Evolutionary conservation across 1,140 invertebrate genomes (phyloP).

Genomic region (Gonioctena quinquepunctata): DNA sequence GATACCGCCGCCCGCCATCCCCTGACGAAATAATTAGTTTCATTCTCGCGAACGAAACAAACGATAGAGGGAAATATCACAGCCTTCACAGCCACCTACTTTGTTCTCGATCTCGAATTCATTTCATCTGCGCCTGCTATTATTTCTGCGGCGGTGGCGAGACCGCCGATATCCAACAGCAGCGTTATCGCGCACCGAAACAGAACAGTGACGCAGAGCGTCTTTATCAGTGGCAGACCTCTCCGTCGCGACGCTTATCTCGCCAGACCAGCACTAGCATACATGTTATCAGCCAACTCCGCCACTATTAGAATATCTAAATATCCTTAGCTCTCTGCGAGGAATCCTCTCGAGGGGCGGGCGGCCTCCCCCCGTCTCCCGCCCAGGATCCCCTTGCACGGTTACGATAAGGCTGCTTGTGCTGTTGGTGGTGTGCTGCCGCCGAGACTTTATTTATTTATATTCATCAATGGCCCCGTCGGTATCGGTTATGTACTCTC

Average conservation of each 20-base stretch:
- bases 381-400: slow-evolving; percentile 40
- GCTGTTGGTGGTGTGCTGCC: too few species aligned
- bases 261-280: slow-evolving; percentile 50
- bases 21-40: background rate
- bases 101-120: slow-evolving; percentile 9
- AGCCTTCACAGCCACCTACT: background rate
- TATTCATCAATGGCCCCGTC: slow-evolving; percentile 56
- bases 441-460: slow-evolving; percentile 55
- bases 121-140: slow-evolving; percentile 27
- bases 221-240: slow-evolving; percentile 51
- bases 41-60: background rate
- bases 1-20: too few species aligned
- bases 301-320: slow-evolving; percentile 58
- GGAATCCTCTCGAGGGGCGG: slow-evolving; percentile 28
- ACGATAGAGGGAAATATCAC: background rate
- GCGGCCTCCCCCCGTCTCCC: background rate
- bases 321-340: slow-evolving; percentile 50
- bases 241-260: slow-evolving; percentile 51
- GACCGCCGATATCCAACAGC: slow-evolving; percentile 43
- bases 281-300: slow-evolving; percentile 51
- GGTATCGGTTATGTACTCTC: slow-evolving; percentile 55
- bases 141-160: slow-evolving; percentile 45
- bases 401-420: slow-evolving; percentile 46
- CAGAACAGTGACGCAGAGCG: slow-evolving; percentile 46
- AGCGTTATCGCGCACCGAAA: slow-evolving; percentile 43